Percentiles rank a stretch among this genome's conserved stretches.
Conservation (phyloP, 2,888 invertebrate genomes). For the Agonum fuliginosum region DNA sequence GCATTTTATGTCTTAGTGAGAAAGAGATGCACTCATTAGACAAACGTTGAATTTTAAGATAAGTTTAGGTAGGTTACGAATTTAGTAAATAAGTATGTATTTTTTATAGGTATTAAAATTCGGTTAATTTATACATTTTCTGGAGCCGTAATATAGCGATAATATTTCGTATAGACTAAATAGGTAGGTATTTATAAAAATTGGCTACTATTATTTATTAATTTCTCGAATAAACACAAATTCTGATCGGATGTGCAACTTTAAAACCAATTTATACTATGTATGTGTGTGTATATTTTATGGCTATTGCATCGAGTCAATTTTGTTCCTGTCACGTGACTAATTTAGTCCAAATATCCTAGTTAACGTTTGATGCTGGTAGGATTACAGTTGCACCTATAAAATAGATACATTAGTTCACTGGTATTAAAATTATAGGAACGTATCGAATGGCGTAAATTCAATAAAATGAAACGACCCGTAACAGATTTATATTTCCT, state of each 20-base stretch:
- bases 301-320: conserved; percentile 21
- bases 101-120: too few relatives aligned
- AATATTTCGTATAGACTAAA: too few relatives aligned
- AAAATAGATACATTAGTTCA: conserved; percentile 41
- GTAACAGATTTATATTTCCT: conserved; percentile 53
- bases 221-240: background rate
- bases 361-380: conserved; percentile 29
- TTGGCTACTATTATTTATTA: background rate
- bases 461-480: conserved; percentile 49
- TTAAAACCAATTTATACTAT: conserved; percentile 2
- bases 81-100: too few relatives aligned
- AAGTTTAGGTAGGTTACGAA: too few relatives aligned
- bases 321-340: conserved; percentile 29
- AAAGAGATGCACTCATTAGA: too few relatives aligned
- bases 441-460: conserved; percentile 38
- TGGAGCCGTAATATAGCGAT: too few relatives aligned
- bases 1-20: too few relatives aligned
- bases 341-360: conserved; percentile 37
- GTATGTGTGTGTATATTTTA: conserved; percentile 19
- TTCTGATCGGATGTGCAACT: background rate
- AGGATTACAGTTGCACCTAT: conserved; percentile 25
- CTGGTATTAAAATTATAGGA: conserved; percentile 44
- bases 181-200: too few relatives aligned
- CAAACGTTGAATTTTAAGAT: too few relatives aligned
- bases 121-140: too few relatives aligned